Evolutionary conservation across 2,113 vertebrate genomes (phyloP).

Genomic region (Madoqua kirkii): DNA sequence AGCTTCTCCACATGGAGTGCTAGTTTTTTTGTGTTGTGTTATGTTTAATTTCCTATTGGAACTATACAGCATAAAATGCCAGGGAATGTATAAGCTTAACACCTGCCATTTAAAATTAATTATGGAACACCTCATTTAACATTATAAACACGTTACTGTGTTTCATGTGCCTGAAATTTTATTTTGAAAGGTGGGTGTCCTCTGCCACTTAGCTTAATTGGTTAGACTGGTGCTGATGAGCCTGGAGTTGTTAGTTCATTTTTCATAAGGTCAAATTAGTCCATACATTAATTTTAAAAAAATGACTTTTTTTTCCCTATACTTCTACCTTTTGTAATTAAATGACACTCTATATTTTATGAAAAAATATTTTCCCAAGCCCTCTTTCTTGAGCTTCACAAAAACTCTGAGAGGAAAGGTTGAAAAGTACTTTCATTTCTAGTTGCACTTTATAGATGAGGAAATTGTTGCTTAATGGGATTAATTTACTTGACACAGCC

Average conservation of each 20-base stretch:
- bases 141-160: not conserved
- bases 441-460: not conserved
- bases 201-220: constrained; percentile 27
- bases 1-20: not conserved
- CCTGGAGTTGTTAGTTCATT: not conserved
- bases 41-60: constrained; percentile 4
- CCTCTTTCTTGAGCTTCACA: not conserved
- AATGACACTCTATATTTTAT: not conserved
- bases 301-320: not conserved
- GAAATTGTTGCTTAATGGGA: not conserved
- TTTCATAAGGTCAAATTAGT: not conserved
- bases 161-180: constrained; percentile 44
- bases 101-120: constrained; percentile 58
- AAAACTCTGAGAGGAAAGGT: not conserved
- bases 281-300: not conserved
- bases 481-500: not conserved
- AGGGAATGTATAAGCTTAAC: not conserved
- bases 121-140: constrained; percentile 44
- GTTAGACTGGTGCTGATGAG: not conserved
- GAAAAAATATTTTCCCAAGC: not conserved
- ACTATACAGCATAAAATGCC: not conserved
- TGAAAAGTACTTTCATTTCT: not conserved
- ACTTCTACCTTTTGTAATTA: not conserved
- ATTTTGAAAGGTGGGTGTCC: constrained; percentile 47
- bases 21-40: not conserved